Base-by-base conservation (phyloP, 2,888 invertebrate species). In the Ecliptopera silaceata region DNA sequence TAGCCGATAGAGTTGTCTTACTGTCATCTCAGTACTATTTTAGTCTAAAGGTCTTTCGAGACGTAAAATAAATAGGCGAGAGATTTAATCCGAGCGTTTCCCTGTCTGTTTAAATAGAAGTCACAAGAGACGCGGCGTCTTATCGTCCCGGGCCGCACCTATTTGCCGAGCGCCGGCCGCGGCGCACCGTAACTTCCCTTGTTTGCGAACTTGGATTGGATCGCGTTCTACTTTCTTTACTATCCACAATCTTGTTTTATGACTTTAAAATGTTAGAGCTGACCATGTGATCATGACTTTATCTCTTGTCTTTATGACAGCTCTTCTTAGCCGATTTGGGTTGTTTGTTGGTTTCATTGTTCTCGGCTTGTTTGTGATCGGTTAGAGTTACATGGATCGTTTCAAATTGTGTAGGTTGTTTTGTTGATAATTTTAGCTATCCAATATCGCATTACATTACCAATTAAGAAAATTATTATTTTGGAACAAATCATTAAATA, bases 121-220 rank as follows among this genome's bases (percentile, higher is more conserved):
- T 84, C 87, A 81, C 84, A 77, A 79, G 82, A 84, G 86, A 84
- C 80, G 47, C 31, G 81, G 82, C 82, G 84, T 83, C 82, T 88
- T 88, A 87, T 87, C 89, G 84, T 78, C 82, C 82, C 77, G 81
- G 79, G 74, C 66, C 81, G 84, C 66, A 79, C 77, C 79, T 86
- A 84, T 87, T 86, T 86, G 82, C 84, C 75, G 77, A 81, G 82
- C 77, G 74, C 70, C 71, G 64, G 68, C 69, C 76, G 72, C 73
- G 78, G 71, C 71, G 59, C 71, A 68, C 78, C 81, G 77, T 86
- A 88, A 91, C 88, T 88, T 88, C 86, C 82, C 90, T 90, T 91
- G 88, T 91, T 91, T 91, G 88, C 88, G 83, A 89, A 91, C 88
- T 90, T 80, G 80, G 90, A 91, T 90, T 91, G 90, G 88, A 88